A percentile compares a stretch with the other conserved stretches of the same genome.
Evolutionary conservation across 2,797 vertebrate species (phyloP).

Genomic region (Arctocebus calabarensis): DNA sequence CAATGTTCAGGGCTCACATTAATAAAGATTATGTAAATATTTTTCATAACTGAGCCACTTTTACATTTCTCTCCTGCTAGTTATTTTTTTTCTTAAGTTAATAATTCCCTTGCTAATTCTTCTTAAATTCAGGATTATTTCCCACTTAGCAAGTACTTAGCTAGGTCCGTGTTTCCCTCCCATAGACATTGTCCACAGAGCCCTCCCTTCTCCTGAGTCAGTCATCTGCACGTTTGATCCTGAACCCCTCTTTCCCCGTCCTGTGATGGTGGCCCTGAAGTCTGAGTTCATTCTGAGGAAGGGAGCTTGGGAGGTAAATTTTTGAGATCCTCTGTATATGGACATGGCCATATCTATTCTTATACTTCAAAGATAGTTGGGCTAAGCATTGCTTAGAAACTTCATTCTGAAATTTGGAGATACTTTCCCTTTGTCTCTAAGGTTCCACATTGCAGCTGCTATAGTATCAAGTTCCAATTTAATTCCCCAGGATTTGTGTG

Average conservation of each 20-base stretch:
- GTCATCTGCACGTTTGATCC: not conserved
- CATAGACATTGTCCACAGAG: not conserved
- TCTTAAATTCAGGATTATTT: not conserved
- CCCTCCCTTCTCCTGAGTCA: not conserved
- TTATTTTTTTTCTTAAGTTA: not conserved
- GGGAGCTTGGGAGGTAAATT: not conserved
- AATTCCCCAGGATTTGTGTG: not conserved
- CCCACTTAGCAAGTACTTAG: not conserved
- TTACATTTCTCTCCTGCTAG: not conserved
- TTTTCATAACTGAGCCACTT: not conserved
- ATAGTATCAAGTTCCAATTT: not conserved
- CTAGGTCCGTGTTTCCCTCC: not conserved
- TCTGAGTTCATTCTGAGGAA: not conserved
- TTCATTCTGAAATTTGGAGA: not conserved
- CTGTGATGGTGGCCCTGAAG: not conserved
- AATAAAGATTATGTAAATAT: not conserved
- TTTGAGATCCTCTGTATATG: not conserved
- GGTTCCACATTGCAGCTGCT: not conserved
- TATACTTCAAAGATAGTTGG: not conserved
- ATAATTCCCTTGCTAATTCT: not conserved
- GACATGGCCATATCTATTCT: not conserved
- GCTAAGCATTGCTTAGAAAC: not conserved
- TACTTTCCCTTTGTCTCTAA: not conserved
- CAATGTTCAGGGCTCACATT: not conserved
- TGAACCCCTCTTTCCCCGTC: not conserved